Evolutionary conservation across 2,888 invertebrate species (phyloP).

Genomic region (Chloroclystis v-ata): DNA sequence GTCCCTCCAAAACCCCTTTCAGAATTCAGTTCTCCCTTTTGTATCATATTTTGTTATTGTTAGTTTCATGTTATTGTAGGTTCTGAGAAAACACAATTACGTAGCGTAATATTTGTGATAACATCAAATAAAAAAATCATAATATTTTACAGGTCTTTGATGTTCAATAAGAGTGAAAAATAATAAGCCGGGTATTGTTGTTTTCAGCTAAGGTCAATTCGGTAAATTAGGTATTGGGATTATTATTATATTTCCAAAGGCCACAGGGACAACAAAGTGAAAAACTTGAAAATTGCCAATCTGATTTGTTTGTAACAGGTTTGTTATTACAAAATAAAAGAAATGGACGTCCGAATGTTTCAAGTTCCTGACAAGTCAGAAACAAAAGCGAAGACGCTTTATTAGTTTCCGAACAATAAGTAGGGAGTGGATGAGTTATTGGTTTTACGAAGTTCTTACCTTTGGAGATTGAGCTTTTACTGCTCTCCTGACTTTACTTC

Average conservation of each 20-base stretch:
- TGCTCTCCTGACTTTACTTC: conserved; percentile 1
- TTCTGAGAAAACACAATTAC: not conserved
- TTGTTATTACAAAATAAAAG: not conserved
- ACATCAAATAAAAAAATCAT: not conserved
- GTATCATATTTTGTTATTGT: conserved; percentile 10
- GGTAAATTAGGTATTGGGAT: too few species aligned
- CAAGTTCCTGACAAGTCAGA: conserved; percentile 8
- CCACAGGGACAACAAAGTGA: not conserved
- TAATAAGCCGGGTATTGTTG: too few species aligned
- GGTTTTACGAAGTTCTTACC: conserved; percentile 14
- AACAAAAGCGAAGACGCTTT: conserved; percentile 13
- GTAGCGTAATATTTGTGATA: not conserved
- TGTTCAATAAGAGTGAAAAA: too few species aligned
- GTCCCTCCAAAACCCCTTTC: conserved; percentile 18
- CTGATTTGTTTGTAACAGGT: conserved; percentile 4
- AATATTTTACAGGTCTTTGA: not conserved
- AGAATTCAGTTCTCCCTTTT: conserved; percentile 6
- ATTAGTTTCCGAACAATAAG: conserved; percentile 19
- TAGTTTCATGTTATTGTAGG: not conserved
- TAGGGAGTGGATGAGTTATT: conserved; percentile 21
- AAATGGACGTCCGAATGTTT: conserved; percentile 4
- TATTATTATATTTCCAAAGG: too few species aligned
- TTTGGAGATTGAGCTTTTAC: conserved; percentile 15
- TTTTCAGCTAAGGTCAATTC: too few species aligned
- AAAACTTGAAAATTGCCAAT: conserved; percentile 2